Conservation (phyloP, 37 sponge, comb jelly and placozoan species). For the Aphrocallistes beatrix region DNA sequence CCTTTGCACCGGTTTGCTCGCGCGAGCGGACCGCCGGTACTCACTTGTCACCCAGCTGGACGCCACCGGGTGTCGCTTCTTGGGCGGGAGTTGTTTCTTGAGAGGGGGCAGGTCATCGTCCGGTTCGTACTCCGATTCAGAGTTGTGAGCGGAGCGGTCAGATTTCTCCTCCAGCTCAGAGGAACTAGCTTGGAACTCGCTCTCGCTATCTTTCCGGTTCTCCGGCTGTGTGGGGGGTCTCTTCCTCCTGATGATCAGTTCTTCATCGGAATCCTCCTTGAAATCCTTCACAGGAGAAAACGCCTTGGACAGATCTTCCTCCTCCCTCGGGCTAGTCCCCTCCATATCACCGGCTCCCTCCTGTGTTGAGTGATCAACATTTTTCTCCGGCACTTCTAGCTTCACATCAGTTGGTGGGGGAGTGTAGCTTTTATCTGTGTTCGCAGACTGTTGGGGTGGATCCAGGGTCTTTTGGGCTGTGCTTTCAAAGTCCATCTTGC, state of each 20-base stretch:
- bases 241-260: background rate
- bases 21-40: background rate
- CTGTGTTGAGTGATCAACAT: too few species aligned
- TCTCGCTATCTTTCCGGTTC: background rate
- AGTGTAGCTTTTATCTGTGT: background rate
- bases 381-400: background rate
- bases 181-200: background rate
- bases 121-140: background rate
- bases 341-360: background rate
- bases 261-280: slow-evolving; percentile 7
- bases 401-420: background rate
- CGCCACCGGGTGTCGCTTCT: background rate
- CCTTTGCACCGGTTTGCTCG: background rate
- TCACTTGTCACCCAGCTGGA: background rate
- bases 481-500: background rate
- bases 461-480: background rate
- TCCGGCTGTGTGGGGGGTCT: background rate
- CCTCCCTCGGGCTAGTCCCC: background rate
- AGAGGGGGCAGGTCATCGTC: background rate
- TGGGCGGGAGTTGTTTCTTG: background rate
- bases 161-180: background rate
- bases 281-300: background rate
- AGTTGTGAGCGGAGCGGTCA: background rate
- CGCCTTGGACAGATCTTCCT: slow-evolving; percentile 4
- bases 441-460: background rate